phyloP scores from a whole-genome alignment of 2,113 vertebrate genomes.

The Okapia johnstoni region DNA sequence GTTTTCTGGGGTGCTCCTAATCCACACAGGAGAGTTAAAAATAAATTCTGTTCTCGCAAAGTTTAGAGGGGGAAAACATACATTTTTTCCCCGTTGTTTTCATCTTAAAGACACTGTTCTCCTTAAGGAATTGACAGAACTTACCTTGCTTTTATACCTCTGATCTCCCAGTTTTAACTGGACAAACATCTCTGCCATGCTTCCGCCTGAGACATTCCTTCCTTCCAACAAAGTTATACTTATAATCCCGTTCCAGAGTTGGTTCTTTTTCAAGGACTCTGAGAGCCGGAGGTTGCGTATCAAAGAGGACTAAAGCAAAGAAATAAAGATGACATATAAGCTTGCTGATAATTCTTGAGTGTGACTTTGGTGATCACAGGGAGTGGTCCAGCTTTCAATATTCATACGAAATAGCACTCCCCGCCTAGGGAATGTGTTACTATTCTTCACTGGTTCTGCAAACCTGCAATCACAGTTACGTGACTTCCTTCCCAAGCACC shows the following conservation, averaged over 20 bases:
- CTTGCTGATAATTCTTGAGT: neutral
- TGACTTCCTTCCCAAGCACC: neutral
- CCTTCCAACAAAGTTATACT: conserved; percentile 92
- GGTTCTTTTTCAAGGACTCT: conserved; percentile 87
- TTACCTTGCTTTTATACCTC: conserved; percentile 96
- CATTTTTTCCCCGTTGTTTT: neutral
- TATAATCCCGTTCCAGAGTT: conserved; percentile 90
- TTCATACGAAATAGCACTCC: neutral
- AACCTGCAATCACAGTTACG: neutral
- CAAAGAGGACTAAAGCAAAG: conserved; percentile 75
- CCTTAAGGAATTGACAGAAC: conserved; percentile 30
- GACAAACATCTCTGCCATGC: conserved; percentile 89
- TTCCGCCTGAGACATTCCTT: conserved; percentile 85
- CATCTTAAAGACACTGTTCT: neutral
- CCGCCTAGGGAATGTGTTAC: neutral
- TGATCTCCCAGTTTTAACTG: conserved; percentile 93
- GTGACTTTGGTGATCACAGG: neutral
- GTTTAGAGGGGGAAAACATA: neutral
- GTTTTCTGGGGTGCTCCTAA: neutral
- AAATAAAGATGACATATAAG: conserved; percentile 8
- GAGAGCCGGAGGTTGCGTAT: conserved; percentile 78
- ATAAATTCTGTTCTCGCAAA: neutral
- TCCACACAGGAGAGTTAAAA: neutral
- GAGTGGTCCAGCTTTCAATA: neutral
- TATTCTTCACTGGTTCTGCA: neutral